A percentile compares a stretch with the other conserved stretches of the same genome.
Conservation (phyloP, 2,113 vertebrate genomes). For the Vulpes ferrilata region DNA sequence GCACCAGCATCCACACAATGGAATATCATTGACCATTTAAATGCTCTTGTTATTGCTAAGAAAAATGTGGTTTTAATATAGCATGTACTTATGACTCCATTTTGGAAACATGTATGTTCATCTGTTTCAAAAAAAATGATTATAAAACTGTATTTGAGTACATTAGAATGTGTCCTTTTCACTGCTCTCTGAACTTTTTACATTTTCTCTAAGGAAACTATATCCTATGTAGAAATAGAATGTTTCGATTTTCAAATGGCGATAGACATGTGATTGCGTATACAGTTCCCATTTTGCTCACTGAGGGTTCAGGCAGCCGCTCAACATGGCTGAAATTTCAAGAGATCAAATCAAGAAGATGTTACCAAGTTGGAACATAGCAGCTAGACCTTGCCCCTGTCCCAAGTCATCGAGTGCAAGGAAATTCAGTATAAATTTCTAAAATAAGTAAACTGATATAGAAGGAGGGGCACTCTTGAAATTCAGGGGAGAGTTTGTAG, state of each 20-base stretch:
- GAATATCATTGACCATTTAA: neutral
- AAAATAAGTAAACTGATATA: neutral
- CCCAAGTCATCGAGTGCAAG: neutral
- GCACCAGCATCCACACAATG: neutral
- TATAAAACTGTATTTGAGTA: neutral
- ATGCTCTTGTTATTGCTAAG: neutral
- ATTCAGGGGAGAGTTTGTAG: neutral
- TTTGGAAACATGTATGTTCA: neutral
- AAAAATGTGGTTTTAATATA: neutral
- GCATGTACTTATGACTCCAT: neutral
- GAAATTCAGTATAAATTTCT: neutral
- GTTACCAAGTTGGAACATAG: neutral
- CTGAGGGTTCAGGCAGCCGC: neutral
- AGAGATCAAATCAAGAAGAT: neutral
- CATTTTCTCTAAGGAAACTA: neutral
- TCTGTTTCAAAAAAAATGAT: neutral
- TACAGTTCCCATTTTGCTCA: neutral
- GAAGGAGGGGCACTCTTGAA: conserved; percentile 5
- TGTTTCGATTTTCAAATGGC: neutral
- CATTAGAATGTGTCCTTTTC: neutral
- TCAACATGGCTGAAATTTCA: neutral
- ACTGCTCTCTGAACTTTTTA: neutral
- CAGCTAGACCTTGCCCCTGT: neutral
- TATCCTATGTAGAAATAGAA: neutral
- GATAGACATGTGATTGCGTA: neutral